phyloP scores from a whole-genome alignment of 2,888 invertebrate species.

The Bursaphelenchus okinawaensis region DNA sequence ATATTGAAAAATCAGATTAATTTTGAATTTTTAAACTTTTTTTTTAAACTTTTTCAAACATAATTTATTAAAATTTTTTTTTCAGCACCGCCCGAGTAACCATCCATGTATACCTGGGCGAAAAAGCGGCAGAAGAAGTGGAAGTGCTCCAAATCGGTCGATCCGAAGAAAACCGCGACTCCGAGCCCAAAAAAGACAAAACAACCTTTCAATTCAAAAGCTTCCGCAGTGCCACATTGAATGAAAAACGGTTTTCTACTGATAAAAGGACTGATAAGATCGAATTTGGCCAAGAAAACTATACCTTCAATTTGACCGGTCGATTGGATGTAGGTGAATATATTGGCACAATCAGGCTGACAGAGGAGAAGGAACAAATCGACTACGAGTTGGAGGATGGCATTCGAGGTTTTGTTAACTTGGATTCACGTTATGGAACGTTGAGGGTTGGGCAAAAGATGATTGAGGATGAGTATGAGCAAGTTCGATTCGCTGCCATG shows the following conservation, averaged over 20 bases:
- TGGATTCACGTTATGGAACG: slow-evolving; percentile 25
- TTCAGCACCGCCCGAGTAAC: slow-evolving; percentile 23
- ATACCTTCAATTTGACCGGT: slow-evolving; percentile 32
- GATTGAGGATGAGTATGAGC: slow-evolving; percentile 35
- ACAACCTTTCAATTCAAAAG: slow-evolving; percentile 8
- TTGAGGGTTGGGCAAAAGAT: slow-evolving; percentile 26
- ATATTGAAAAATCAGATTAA: too few relatives aligned
- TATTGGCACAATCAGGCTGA: slow-evolving; percentile 27
- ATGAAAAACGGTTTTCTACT: not conserved
- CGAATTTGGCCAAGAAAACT: slow-evolving; percentile 23
- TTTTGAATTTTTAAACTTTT: too few relatives aligned
- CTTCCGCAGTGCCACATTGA: not conserved
- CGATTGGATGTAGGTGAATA: slow-evolving; percentile 31
- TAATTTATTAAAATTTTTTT: not conserved
- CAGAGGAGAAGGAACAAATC: slow-evolving; percentile 3
- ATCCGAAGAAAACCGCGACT: not conserved
- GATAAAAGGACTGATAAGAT: not conserved
- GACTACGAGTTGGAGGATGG: slow-evolving; percentile 35
- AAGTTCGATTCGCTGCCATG: slow-evolving; percentile 33
- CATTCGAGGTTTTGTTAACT: slow-evolving; percentile 33
- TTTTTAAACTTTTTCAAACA: too few relatives aligned
- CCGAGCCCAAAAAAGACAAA: slow-evolving; percentile 1
- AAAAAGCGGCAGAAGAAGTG: not conserved
- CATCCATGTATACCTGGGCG: slow-evolving; percentile 17
- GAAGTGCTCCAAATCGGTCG: not conserved